Evolutionary conservation across 2,113 vertebrate species (phyloP), one percentile per base, ranked within the genome.

Genomic region (Oncorhynchus masou): DNA sequence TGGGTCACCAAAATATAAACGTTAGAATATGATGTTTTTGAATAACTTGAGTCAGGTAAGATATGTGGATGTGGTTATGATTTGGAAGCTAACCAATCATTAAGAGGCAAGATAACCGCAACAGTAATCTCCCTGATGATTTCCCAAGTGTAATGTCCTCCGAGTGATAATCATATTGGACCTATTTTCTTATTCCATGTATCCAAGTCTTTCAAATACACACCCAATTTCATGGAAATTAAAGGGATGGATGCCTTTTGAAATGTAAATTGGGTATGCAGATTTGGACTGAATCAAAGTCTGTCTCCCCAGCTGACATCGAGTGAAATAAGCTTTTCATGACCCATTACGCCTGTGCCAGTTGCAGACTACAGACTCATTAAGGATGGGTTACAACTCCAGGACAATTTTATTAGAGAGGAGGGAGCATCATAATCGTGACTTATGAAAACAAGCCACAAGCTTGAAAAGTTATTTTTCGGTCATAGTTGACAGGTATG

Each of bases 191-290:
- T 81, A 79, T 78, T 78, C 74, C 75, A 66, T 75, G 83, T 79
- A 64, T 76, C 83, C n/a, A 70, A 87, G 80, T 78, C 24, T 74
- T 68, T 80, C 78, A 80, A 85, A 88, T 72, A 88, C 76, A 82
- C 88, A 80, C 76, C 76, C 87, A 88, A 89, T 90, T 90, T 89
- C 88, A 88, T 83, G 86, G 89, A 87, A 89, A 91, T 90, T 89
- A 90, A 86, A 86, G 79, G 77, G 87, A 87, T 83, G 75, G 81
- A 78, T 72, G 48, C 72, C 88, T 87, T 89, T 91, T 91, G 90
- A 90, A 90, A 88, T 91, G 85, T 85, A 90, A 91, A 91, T 89
- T 71, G 70, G 31, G 25, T 88, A 85, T 88, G 87, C 76, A 89
- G 86, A 91, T 91, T 88, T 78, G 73, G 83, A 85, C 83, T 88